Conservation (phyloP, 1,140 invertebrate genomes). For the Bemisia tabaci region DNA sequence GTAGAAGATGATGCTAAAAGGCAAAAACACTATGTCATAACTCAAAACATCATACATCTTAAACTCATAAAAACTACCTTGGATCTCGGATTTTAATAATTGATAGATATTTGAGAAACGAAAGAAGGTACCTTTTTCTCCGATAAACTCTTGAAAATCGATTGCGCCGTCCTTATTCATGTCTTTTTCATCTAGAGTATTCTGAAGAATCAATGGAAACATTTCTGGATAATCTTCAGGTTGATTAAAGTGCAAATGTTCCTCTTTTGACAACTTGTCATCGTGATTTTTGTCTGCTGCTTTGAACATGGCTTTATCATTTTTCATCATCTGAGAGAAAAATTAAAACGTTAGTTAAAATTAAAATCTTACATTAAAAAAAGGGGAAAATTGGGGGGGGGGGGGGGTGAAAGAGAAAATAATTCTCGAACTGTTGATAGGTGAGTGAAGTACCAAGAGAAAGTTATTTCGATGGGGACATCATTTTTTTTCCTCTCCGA, state of each 20-base stretch:
- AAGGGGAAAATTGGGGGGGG: neutral
- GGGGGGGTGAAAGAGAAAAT: neutral
- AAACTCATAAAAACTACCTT: too few relatives aligned
- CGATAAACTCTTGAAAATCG: constrained; percentile 70
- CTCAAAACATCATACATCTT: too few relatives aligned
- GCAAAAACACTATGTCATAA: too few relatives aligned
- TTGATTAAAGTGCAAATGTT: constrained; percentile 82
- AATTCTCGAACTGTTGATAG: neutral
- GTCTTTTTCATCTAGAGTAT: constrained; percentile 77
- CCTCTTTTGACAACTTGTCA: constrained; percentile 54
- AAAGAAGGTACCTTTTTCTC: constrained; percentile 42
- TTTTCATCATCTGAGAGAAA: constrained; percentile 38
- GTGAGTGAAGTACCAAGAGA: too few relatives aligned
- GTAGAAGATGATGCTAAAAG: too few relatives aligned
- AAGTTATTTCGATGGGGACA: too few relatives aligned
- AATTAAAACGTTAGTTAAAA: constrained; percentile 4
- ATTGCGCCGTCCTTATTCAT: constrained; percentile 65
- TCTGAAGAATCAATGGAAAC: constrained; percentile 67
- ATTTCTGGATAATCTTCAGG: constrained; percentile 87
- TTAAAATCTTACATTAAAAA: neutral
- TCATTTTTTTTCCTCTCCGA: too few relatives aligned
- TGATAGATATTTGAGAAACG: too few relatives aligned
- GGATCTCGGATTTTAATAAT: too few relatives aligned
- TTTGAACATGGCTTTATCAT: constrained; percentile 76
- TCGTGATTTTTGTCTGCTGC: constrained; percentile 78